phyloP scores from a whole-genome alignment of 1,140 invertebrate genomes.

The Sitophilus oryzae region DNA sequence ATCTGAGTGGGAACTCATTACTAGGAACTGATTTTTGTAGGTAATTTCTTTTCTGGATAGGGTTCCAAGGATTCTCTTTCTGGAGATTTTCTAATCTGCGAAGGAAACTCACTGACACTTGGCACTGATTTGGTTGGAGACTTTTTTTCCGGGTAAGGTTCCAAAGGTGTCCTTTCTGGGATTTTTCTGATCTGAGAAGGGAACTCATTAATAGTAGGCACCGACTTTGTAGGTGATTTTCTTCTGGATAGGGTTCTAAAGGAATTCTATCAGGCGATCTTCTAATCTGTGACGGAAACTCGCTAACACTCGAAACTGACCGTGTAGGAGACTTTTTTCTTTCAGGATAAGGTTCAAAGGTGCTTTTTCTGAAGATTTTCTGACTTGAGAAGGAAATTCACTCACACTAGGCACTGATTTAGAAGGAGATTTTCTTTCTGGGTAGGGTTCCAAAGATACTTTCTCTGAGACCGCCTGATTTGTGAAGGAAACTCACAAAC shows the following conservation, averaged over 20 bases:
- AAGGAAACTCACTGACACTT: no score
- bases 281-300: conserved; percentile 26
- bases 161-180: conserved; percentile 26
- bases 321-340: conserved; percentile 17
- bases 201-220: conserved; percentile 25
- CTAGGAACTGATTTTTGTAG: conserved; percentile 14
- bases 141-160: no score
- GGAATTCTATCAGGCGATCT: conserved; percentile 24
- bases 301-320: conserved; percentile 14
- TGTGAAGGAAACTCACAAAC: no score
- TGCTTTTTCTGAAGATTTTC: conserved; percentile 23
- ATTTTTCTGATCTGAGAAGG: conserved; percentile 31
- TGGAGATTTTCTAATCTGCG: no score
- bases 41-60: no score
- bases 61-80: no score
- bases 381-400: conserved; percentile 27
- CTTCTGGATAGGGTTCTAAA: conserved; percentile 19
- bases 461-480: conserved; percentile 21
- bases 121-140: no score
- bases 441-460: no score
- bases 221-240: conserved; percentile 12
- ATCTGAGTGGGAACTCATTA: conserved; percentile 6
- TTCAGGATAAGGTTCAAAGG: conserved; percentile 23
- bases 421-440: no score
- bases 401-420: no score